phyloP scores from a whole-genome alignment of 2,888 invertebrate genomes.

The Tetragonisca angustula region DNA sequence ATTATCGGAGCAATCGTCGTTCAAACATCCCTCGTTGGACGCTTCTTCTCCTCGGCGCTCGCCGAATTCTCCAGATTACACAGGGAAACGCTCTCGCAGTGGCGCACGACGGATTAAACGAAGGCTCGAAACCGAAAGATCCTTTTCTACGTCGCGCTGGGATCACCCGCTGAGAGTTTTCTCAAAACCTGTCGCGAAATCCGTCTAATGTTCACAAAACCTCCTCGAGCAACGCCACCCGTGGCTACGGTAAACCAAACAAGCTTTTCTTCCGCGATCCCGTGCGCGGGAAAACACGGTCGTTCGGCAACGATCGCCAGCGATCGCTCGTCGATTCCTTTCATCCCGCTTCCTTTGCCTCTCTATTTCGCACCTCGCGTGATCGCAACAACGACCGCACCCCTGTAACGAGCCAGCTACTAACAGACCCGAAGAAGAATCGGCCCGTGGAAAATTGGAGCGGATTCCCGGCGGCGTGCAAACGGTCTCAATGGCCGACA shows the following conservation, averaged over 20 bases:
- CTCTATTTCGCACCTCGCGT: conserved; percentile 62
- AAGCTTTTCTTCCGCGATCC: conserved; percentile 62
- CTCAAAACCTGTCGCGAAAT: conserved; percentile 76
- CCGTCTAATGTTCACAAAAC: conserved; percentile 57
- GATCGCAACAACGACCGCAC: conserved; percentile 6
- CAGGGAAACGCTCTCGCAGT: not conserved
- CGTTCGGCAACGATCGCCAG: conserved; percentile 4
- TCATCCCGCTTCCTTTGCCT: conserved; percentile 35
- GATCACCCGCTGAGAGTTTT: conserved; percentile 81
- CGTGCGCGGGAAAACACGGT: conserved; percentile 24
- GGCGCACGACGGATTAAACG: conserved; percentile 72
- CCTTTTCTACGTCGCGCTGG: conserved; percentile 56
- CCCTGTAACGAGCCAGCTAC: not conserved
- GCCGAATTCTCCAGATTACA: not conserved
- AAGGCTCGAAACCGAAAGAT: conserved; percentile 68
- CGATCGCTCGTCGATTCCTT: conserved; percentile 45
- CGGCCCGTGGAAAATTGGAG: conserved; percentile 76
- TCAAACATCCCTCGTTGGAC: not conserved
- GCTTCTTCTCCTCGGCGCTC: not conserved
- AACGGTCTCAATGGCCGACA: conserved; percentile 62
- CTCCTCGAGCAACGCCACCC: conserved; percentile 58
- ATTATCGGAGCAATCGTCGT: not conserved
- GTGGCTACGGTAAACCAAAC: conserved; percentile 68
- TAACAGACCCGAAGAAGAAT: conserved; percentile 16
- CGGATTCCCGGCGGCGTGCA: conserved; percentile 72